A percentile compares a stretch with the other conserved stretches of the same genome.
Evolutionary conservation across 2,888 invertebrate species (phyloP).

Genomic region (Ectemnius lituratus): DNA sequence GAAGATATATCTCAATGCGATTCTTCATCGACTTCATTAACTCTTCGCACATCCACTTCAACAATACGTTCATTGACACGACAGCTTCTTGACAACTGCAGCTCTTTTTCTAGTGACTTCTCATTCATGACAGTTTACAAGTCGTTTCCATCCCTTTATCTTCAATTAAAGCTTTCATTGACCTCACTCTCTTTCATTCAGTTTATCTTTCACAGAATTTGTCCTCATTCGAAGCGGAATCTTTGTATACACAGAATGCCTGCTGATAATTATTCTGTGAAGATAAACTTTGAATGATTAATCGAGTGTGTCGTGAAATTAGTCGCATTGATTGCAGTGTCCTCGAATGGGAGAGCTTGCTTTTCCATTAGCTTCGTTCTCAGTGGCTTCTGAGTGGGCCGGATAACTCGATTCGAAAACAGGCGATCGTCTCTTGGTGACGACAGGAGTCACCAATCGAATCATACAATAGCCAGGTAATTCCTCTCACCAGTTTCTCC

Average conservation of each 20-base stretch:
- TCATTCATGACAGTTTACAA: too few species aligned
- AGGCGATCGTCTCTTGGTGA: conserved; percentile 38
- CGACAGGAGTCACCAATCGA: conserved; percentile 16
- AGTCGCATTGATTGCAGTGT: conserved; percentile 51
- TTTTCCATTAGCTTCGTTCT: conserved; percentile 10
- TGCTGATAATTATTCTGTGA: conserved; percentile 37
- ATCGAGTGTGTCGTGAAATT: conserved; percentile 48
- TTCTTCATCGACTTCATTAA: conserved; percentile 2
- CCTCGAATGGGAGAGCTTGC: background rate
- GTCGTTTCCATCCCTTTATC: too few species aligned
- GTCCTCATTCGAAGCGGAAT: too few species aligned
- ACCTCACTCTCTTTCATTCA: background rate
- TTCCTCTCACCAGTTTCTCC: conserved; percentile 38
- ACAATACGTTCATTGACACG: background rate
- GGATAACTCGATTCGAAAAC: conserved; percentile 44
- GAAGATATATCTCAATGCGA: too few species aligned
- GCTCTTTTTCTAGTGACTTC: too few species aligned
- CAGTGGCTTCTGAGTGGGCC: conserved; percentile 2
- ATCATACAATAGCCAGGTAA: conserved; percentile 53
- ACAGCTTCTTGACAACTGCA: too few species aligned
- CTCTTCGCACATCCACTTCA: background rate
- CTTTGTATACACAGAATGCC: too few species aligned
- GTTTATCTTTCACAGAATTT: too few species aligned
- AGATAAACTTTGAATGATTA: background rate
- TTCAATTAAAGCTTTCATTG: background rate